A percentile compares a stretch with the other conserved stretches of the same genome.
Conservation (phyloP, 2,888 invertebrate genomes). For the Ormyrus rosae region DNA sequence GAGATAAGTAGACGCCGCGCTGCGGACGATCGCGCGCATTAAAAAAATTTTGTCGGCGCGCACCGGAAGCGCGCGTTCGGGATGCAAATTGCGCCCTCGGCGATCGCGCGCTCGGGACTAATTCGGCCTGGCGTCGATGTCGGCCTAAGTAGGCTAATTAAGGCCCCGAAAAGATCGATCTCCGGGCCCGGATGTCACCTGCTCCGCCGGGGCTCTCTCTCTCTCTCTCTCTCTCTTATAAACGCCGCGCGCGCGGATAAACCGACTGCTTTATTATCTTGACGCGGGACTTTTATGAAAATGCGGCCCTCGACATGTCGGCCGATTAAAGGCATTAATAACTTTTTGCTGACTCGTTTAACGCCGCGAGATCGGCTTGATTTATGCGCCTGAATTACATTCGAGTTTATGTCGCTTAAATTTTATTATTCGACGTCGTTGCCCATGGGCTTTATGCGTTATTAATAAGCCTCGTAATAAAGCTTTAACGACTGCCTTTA, state of each 20-base stretch:
- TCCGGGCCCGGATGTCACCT: slow-evolving; percentile 30
- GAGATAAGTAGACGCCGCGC: not conserved
- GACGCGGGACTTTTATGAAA: slow-evolving; percentile 11
- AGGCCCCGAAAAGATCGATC: slow-evolving; percentile 10
- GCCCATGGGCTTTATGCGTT: not conserved
- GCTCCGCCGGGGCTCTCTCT: slow-evolving; percentile 3
- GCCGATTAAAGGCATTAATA: slow-evolving; percentile 21
- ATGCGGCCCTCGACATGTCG: not conserved
- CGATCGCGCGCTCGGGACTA: slow-evolving; percentile 57
- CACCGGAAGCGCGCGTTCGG: slow-evolving; percentile 41
- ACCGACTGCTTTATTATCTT: slow-evolving; percentile 31
- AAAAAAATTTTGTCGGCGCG: not conserved
- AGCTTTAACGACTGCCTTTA: too few relatives aligned
- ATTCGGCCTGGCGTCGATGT: slow-evolving; percentile 62
- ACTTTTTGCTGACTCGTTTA: not conserved
- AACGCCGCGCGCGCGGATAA: not conserved
- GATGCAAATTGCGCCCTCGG: slow-evolving; percentile 49
- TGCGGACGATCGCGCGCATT: not conserved
- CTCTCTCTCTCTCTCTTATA: not conserved
- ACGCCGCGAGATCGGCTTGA: slow-evolving; percentile 3
- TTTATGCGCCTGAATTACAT: slow-evolving; percentile 1
- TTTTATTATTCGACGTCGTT: not conserved
- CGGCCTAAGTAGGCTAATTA: slow-evolving; percentile 65
- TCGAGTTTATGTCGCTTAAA: not conserved
- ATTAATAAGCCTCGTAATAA: too few relatives aligned